These are phyloP conservation scores for Actenoides hombroni DNA, from an alignment of 2,113 vertebrate species.

Conservation along the genomic window DNA sequence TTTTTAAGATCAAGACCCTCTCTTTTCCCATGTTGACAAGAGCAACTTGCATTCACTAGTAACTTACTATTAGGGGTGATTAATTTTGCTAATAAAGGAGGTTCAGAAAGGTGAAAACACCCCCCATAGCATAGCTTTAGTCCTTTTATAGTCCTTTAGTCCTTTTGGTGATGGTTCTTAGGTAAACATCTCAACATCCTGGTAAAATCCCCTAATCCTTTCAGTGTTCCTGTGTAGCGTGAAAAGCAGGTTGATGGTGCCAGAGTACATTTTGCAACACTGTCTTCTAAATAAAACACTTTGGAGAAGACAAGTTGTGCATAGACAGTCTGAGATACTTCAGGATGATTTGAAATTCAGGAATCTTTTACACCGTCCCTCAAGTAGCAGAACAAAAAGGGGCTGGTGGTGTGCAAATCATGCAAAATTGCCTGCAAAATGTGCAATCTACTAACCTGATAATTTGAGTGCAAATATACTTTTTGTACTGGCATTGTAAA, in stretches of 20 bases:
- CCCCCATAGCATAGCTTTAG: background rate
- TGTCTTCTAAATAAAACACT: background rate
- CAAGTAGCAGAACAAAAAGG: background rate
- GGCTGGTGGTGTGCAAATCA: background rate
- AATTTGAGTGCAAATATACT: background rate
- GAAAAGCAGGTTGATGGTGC: background rate
- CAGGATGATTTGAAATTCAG: background rate
- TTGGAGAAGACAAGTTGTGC: background rate
- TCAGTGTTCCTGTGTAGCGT: background rate
- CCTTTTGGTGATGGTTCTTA: background rate
- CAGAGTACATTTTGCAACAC: background rate
- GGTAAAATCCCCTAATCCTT: background rate
- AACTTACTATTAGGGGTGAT: background rate
- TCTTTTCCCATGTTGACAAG: background rate
- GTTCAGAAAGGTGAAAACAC: background rate
- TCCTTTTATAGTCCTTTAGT: background rate
- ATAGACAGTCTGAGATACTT: background rate
- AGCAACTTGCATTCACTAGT: background rate
- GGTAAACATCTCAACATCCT: background rate
- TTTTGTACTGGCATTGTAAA: background rate
- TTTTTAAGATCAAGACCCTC: background rate
- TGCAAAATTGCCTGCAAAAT: slow-evolving; percentile 7
- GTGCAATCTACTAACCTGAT: background rate
- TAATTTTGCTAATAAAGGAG: background rate
- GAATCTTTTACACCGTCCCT: background rate